Percentiles rank a stretch among this genome's conserved stretches.
phyloP scores from a whole-genome alignment of 2,113 vertebrate genomes.

The Mesitornis unicolor region DNA sequence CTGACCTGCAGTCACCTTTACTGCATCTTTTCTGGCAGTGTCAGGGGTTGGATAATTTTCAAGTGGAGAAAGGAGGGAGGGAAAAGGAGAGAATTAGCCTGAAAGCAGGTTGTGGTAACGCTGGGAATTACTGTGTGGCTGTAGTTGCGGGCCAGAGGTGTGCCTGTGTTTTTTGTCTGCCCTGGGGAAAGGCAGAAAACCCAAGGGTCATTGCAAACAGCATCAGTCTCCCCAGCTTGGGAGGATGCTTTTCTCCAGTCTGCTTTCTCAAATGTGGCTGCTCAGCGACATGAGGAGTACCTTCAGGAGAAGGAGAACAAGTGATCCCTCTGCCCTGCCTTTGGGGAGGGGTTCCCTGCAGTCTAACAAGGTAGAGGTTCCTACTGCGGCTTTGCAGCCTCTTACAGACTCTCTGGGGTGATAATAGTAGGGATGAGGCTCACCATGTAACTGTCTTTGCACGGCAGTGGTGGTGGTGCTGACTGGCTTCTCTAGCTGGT shows the following conservation, averaged over 20 bases:
- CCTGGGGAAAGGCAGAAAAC: neutral
- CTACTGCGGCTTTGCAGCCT: neutral
- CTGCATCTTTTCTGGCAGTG: constrained; percentile 3
- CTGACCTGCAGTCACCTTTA: neutral
- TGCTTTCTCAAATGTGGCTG: neutral
- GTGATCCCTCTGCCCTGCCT: neutral
- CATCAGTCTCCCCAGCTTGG: neutral
- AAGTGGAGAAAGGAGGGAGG: neutral
- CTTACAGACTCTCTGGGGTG: neutral
- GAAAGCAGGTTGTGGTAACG: neutral
- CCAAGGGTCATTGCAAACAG: neutral
- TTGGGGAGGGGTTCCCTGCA: neutral
- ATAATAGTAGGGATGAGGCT: neutral
- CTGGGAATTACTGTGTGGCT: neutral
- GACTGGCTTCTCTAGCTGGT: neutral
- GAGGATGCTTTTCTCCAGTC: neutral
- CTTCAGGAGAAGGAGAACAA: neutral
- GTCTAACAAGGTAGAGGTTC: neutral
- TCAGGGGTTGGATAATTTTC: constrained; percentile 14
- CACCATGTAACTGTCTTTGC: neutral
- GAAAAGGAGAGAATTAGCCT: neutral
- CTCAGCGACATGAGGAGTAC: neutral
- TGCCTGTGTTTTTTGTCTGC: neutral
- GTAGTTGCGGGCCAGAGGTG: neutral
- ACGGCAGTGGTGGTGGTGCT: neutral